Conservation (phyloP, 2,888 invertebrate species). For the Cephus rjabovi region DNA sequence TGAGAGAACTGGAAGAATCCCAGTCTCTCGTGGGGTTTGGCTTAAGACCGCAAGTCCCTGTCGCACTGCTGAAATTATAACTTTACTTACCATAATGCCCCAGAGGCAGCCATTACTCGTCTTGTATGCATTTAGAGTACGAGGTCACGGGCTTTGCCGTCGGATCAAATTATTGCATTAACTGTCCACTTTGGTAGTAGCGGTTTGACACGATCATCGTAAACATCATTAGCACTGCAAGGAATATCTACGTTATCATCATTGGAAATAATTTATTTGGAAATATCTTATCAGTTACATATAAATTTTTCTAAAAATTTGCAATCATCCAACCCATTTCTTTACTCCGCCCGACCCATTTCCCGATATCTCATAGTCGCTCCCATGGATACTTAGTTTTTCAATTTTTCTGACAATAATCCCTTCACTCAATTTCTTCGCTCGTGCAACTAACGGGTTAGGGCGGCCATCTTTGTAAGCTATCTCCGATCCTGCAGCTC, state of each 20-base stretch:
- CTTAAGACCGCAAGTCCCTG: conserved; percentile 36
- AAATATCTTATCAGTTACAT: neutral
- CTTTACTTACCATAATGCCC: conserved; percentile 17
- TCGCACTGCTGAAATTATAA: conserved; percentile 11
- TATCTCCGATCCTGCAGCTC: neutral
- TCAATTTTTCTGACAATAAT: neutral
- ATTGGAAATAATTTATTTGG: neutral
- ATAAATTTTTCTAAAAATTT: neutral
- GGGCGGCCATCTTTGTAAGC: neutral
- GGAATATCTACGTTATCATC: neutral
- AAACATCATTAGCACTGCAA: neutral
- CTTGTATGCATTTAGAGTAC: neutral
- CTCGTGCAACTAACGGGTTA: neutral
- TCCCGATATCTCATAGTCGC: too few relatives aligned
- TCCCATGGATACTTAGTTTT: neutral
- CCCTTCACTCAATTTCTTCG: neutral
- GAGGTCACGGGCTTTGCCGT: neutral
- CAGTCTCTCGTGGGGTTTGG: conserved; percentile 30
- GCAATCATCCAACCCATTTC: neutral
- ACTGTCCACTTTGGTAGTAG: neutral
- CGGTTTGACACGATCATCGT: neutral
- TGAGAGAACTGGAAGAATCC: conserved; percentile 10
- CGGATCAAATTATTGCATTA: neutral
- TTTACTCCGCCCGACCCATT: neutral
- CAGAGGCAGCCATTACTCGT: conserved; percentile 3